Base-by-base conservation (phyloP, 2,113 vertebrate genomes). In the Bufo gargarizans region DNA sequence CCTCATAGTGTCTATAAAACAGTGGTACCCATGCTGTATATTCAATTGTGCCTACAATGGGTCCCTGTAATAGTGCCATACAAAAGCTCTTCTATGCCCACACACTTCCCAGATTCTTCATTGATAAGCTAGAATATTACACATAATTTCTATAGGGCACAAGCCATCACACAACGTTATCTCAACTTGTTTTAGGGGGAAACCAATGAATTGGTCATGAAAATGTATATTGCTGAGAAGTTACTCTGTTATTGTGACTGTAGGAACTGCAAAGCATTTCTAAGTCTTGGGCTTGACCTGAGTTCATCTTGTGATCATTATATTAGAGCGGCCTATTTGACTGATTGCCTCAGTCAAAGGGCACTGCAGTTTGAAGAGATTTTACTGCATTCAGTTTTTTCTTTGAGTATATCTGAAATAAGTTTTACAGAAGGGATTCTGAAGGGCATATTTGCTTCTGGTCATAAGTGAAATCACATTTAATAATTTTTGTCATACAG, bases 391-490 rank as follows among this genome's bases (percentile, higher is more conserved):
- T 53, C 74, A 77, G 47, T 4, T 67, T 86, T 63, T 72, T 43
- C 50, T 63, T 53, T 4, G 20, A 53, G 76, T 33, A 78, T 65
- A 77, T 79, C 65, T 79, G 43, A 69, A 33, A 53, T 84, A 67
- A 72, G 50, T 56, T 69, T 86, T 65, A n/a, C 45, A 80, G n/a
- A 45, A 59, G 71, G 22, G 61, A 79, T 55, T 78, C 50, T 86
- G 85, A 86, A 78, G 76, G 74, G 74, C 45, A 86, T 53, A 67
- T 86, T 86, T 65, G 16, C 33, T 80, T 79, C 78, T 55, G 59
- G 33, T 59, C 33, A 77, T 77, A 86, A 77, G 56, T 77, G 56
- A 78, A 86, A 86, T 63, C 76, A n/a, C 84, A 79, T 59, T 63
- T 80, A 69, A 80, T 58, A 22, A 58, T 55, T 86, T 63, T 79